A percentile compares a stretch with the other conserved stretches of the same genome.
Evolutionary conservation across 1,140 invertebrate genomes (phyloP).

Genomic region (Glossosoma conforme): DNA sequence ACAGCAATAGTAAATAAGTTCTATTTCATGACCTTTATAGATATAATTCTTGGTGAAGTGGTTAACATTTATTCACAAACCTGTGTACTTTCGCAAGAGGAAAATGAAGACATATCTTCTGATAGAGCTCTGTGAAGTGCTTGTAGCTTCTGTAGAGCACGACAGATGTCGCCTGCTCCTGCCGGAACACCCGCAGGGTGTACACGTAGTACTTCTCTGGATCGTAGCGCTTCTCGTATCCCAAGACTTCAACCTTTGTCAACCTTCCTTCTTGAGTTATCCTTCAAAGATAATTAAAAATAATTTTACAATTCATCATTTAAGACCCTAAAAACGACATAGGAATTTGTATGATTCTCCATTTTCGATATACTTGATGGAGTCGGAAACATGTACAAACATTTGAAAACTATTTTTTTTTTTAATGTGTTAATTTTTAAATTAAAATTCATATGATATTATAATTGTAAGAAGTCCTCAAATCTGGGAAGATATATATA

Average conservation of each 20-base stretch:
- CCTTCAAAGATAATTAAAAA: conserved; percentile 46
- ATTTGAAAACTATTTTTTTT: no score
- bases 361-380: not conserved
- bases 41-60: not conserved
- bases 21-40: not conserved
- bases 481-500: no score
- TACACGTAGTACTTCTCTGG: conserved; percentile 99
- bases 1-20: not conserved
- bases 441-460: no score
- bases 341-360: not conserved
- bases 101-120: conserved; percentile 89
- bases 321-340: no score
- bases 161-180: conserved; percentile 76
- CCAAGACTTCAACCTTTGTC: conserved; percentile 76
- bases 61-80: conserved; percentile 47
- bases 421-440: no score
- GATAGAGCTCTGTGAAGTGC: conserved; percentile 94
- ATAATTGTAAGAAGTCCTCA: no score
- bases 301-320: conserved; percentile 1
- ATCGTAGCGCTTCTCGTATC: conserved; percentile 92
- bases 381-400: no score
- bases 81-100: conserved; percentile 82
- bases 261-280: conserved; percentile 88
- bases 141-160: conserved; percentile 90
- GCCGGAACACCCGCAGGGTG: conserved; percentile 80